These are phyloP conservation scores for Lutraria lutraria DNA, from an alignment of 2,888 invertebrate genomes.

Conservation along the genomic window DNA sequence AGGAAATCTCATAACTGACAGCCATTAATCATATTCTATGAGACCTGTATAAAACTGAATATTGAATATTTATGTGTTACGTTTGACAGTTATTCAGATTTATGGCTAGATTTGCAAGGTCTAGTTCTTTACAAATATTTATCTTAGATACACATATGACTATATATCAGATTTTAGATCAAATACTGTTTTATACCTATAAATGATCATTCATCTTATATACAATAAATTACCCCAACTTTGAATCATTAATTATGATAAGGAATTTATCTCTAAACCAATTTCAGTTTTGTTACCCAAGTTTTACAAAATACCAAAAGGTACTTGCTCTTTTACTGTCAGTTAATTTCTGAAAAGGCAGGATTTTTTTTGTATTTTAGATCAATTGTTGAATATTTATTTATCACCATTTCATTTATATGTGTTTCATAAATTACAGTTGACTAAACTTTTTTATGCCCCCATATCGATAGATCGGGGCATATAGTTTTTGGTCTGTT, in stretches of 20 bases:
- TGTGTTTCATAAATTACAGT: too few relatives aligned
- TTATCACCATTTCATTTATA: too few relatives aligned
- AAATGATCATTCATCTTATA: background rate
- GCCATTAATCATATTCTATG: slow-evolving; percentile 10
- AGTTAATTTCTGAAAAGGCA: background rate
- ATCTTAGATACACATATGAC: background rate
- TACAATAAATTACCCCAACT: background rate
- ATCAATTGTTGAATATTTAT: too few relatives aligned
- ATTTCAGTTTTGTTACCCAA: background rate
- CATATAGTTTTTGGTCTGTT: too few relatives aligned
- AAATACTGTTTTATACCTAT: background rate
- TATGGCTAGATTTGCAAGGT: background rate
- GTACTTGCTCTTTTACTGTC: background rate
- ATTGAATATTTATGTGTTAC: background rate
- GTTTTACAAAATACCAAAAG: background rate
- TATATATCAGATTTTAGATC: background rate
- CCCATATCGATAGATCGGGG: too few relatives aligned
- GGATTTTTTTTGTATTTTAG: too few relatives aligned
- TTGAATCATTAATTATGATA: background rate
- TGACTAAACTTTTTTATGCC: too few relatives aligned
- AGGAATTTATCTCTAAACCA: background rate
- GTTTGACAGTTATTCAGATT: background rate
- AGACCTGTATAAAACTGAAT: too few relatives aligned
- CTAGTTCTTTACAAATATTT: background rate
- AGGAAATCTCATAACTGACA: background rate